These are phyloP conservation scores for Dinocampus coccinellae DNA, from an alignment of 2,888 invertebrate species.

Conservation along the genomic window DNA sequence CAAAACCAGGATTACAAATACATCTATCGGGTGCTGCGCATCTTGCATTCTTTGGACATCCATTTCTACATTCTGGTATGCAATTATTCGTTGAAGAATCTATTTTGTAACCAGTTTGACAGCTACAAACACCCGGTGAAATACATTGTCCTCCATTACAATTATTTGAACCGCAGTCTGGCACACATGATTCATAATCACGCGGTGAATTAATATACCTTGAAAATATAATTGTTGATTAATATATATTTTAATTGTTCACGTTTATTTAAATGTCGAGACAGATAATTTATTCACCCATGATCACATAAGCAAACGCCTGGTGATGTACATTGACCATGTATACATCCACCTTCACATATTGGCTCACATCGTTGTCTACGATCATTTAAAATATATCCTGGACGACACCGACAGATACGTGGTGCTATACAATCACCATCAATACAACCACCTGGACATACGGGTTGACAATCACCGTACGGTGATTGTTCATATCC, in stretches of 20 bases:
- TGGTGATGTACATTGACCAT: constrained; percentile 61
- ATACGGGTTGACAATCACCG: constrained; percentile 70
- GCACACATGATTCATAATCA: constrained; percentile 56
- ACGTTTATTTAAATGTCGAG: too few relatives aligned
- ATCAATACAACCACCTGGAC: constrained; percentile 62
- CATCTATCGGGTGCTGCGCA: constrained; percentile 73
- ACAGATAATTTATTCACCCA: constrained; percentile 53
- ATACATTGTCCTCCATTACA: constrained; percentile 55
- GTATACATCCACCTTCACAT: constrained; percentile 63
- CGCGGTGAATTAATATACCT: constrained; percentile 57
- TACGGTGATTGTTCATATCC: constrained; percentile 69
- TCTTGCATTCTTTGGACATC: constrained; percentile 68
- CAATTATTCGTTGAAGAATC: constrained; percentile 50
- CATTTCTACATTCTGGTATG: constrained; percentile 54
- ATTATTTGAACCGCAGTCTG: constrained; percentile 52
- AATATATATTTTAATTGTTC: too few relatives aligned
- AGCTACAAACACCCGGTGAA: constrained; percentile 58
- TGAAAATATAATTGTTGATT: constrained; percentile 37
- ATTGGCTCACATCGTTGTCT: constrained; percentile 57
- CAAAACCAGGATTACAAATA: constrained; percentile 72
- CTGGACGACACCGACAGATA: constrained; percentile 58
- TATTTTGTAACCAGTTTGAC: constrained; percentile 54
- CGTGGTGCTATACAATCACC: constrained; percentile 63
- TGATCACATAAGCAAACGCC: constrained; percentile 59
- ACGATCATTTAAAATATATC: constrained; percentile 55